Percentiles rank a stretch among this genome's conserved stretches.
These are phyloP conservation scores for Eurypyga helias DNA, from an alignment of 2,113 vertebrate species.

Conservation along the genomic window DNA sequence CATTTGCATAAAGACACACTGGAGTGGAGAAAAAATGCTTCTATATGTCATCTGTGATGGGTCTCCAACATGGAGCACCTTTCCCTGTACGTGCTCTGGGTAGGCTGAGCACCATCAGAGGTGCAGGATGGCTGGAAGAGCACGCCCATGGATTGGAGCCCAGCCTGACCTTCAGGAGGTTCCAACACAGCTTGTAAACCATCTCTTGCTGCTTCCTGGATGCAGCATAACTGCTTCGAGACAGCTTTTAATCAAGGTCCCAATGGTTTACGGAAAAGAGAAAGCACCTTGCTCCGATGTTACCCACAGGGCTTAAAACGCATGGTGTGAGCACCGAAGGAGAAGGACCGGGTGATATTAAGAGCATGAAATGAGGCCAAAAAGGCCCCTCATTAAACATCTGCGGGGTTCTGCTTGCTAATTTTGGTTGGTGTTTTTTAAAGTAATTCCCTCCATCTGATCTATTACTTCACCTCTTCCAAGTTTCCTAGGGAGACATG, in stretches of 20 bases:
- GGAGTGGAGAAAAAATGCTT: neutral
- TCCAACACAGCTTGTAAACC: neutral
- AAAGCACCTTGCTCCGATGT: neutral
- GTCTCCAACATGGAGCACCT: rapidly evolving
- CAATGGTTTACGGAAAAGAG: neutral
- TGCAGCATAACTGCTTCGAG: neutral
- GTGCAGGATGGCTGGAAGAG: neutral
- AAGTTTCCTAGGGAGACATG: neutral
- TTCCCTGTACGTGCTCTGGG: rapidly evolving
- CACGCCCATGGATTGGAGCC: rapidly evolving
- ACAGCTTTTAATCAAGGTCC: neutral
- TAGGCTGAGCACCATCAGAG: rapidly evolving
- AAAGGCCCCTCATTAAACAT: neutral
- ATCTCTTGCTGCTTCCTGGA: neutral
- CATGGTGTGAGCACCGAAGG: no score
- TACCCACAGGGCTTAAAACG: neutral
- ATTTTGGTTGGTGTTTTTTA: neutral
- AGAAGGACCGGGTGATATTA: neutral
- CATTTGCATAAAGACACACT: rapidly evolving
- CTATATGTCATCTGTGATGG: rapidly evolving
- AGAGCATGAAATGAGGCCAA: neutral
- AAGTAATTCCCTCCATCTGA: neutral
- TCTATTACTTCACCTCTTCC: neutral
- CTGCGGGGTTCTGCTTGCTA: rapidly evolving
- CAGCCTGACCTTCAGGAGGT: neutral